Base-by-base conservation (phyloP, 2,888 invertebrate species). In the Synergus itoensis region DNA sequence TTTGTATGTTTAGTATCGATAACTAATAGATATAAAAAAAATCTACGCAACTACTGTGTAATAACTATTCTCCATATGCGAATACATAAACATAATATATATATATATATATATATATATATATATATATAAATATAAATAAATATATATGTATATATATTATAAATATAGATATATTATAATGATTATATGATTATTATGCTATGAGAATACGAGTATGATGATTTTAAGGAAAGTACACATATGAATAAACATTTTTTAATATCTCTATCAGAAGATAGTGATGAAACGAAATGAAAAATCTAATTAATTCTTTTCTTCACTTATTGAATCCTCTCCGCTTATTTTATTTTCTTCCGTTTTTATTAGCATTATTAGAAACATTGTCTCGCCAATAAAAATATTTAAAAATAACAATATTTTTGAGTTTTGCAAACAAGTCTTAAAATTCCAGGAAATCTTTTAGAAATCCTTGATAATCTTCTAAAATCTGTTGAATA, bases 181-280 rank as follows among this genome's bases (percentile, higher is more conserved):
- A 86, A 90, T 84, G 83, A 86, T 88, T 86, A 84, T 85, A 86
- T 86, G 84, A 86, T 88, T 87, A 91, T 89, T 89, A 89, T 85
- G 89, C 91, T 89, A 89, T 86, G 88, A 90, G 86, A 90, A 89
- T 90, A 91, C 87, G 90, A 92, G 90, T 91, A 91, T 86, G 90
- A 91, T 91, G 90, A 91, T 91, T 91, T 91, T 91, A 91, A 92
- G 91, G 90, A 92, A 91, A 92, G 92, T 92, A 92, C 91, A 91
- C 90, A 90, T 90, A 91, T 91, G 89, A 90, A 90, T 91, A 90
- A 91, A 91, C 91, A 90, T 90, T 92, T 91, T 92, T 91, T 91
- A 90, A 90, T 90, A 86, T 90, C 90, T 87, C 83, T 91, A 89
- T 92, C 89, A 87, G 87, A 88, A 88, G 90, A 90, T 91, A 89